Base-by-base conservation (phyloP, 2,113 vertebrate genomes). In the Donacobius atricapilla region DNA sequence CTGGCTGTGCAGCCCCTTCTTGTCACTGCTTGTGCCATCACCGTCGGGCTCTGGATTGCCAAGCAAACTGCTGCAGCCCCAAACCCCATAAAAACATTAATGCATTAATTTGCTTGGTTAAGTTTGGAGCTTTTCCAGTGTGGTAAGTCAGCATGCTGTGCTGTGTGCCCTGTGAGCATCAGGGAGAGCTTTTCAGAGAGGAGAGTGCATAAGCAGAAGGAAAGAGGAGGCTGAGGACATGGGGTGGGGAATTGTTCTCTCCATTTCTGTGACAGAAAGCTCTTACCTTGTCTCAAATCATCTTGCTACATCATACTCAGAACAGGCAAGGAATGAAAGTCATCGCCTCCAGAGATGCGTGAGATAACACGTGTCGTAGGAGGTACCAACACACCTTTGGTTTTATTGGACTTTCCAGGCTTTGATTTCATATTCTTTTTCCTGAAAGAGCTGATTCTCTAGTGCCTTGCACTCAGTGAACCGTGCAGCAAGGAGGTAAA, bases 341-440 rank as follows among this genome's bases (percentile, higher is more conserved):
- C 61, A 40, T 31, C 4, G 0, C 44, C 48, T 82, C 47, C 72
- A 68, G 72, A 76, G 8, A 35, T 37, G 33, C 0, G 18, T 1
- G 10, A 94, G 51, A 92, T 90, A 78, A 51, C 27, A 37, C 7
- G 2, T 3, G 15, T 51, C 25, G 88, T 50, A 54, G 89, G 89
- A 93, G 45, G 70, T 65, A 45, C 61, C 56, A 61, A 71, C 17
- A 20, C 23, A 66, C 13, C 44, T 66, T 83, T 93, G 90, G 82
- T 61, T 80, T 78, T 71, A 39, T 58, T 87, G 91, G 95, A 91
- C 83, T 96, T 92, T 92, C 93, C 96, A 82, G 89, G 35, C 64
- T 88, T 87, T 64, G 86, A 81, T 87, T 92, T 91, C 77, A 81
- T 61, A 40, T 84, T 92, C 56, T 66, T 91, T 70, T 84, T 85